Base-by-base conservation (phyloP, 2,888 invertebrate species). In the Diplazon laetatorius region DNA sequence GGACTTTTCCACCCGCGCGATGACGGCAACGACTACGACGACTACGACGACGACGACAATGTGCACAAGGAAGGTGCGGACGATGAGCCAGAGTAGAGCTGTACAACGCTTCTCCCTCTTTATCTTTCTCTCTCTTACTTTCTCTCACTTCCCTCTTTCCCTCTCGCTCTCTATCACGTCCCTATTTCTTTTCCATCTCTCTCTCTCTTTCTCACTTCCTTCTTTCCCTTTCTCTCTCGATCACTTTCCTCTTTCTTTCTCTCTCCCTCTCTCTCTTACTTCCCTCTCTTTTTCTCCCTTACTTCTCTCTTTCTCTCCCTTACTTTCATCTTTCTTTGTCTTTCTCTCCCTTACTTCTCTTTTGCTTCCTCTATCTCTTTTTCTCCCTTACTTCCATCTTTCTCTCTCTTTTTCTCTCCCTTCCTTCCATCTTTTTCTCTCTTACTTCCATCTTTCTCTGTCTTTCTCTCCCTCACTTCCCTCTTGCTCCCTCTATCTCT, bases 61-160 rank as follows among this genome's bases (percentile, higher is more conserved):
- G 77, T 37, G 62, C 65, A 59, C 35, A 30, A 44, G 25, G 8
- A 42, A 16, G 16, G 59, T 52, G 48, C 42, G 50, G 59, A 76
- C 65, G 57, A 70, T 42, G 42, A 69, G 69, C 18, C 75, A 57
- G 69, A 59, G 69, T 66, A 69, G 52, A 59, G 72, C 16, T 65
- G 63, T 78, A 73, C 78, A 60, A 73, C 72, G 50, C 44, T 62
- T 68, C n/a, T 55, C 16, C 16, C 55, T 30, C 52, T 30, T 25
- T 6, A 22, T 30, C 52, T 52, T 9, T 46, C 16, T 14, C 14
- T 44, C 44, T 14, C 44, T 12, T 12, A 10, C 35, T 55, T 16
- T 6, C 14, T 52, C 55, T n/a, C 20, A 16, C 37, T 35, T 25
- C 18, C 18, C 46, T 46, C 0, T 2, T 25, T 1, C 50, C 2